Evolutionary conservation across 2,888 invertebrate species (phyloP).

Genomic region (Priocnemis perturbator): DNA sequence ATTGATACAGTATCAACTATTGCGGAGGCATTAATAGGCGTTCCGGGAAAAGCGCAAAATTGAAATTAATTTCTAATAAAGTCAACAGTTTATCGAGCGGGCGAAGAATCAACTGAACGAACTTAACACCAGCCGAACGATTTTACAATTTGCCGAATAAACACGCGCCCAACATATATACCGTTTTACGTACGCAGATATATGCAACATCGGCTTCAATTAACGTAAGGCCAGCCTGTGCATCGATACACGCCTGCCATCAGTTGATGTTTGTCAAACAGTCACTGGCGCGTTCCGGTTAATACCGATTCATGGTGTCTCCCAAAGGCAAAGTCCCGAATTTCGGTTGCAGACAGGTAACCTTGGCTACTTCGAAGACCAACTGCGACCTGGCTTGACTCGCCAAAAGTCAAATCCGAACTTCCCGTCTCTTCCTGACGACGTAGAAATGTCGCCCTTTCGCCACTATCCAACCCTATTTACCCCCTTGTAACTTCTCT

Average conservation of each 20-base stretch:
- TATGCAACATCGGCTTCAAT: no score
- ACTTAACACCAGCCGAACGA: no score
- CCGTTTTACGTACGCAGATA: no score
- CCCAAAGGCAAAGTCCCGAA: slow-evolving; percentile 30
- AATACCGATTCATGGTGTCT: slow-evolving; percentile 26
- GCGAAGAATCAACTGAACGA: no score
- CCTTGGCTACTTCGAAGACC: slow-evolving; percentile 5
- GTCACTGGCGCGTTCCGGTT: slow-evolving; percentile 18
- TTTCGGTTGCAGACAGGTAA: slow-evolving; percentile 17
- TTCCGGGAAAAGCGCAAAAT: no score
- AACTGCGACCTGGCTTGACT: slow-evolving; percentile 12
- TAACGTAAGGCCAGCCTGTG: no score
- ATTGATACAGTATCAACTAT: no score
- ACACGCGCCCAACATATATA: no score
- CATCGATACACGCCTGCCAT: neutral
- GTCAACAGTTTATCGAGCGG: no score
- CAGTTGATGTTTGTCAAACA: slow-evolving; percentile 38
- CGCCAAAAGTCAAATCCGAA: slow-evolving; percentile 5
- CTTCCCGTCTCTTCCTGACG: neutral
- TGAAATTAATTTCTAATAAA: no score
- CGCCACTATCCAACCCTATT: neutral
- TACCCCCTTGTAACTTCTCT: neutral
- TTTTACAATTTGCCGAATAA: no score
- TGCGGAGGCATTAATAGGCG: no score
- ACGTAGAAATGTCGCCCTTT: neutral